Evolutionary conservation across 2,888 invertebrate genomes (phyloP).

Genomic region (Clepsis dumicolana): DNA sequence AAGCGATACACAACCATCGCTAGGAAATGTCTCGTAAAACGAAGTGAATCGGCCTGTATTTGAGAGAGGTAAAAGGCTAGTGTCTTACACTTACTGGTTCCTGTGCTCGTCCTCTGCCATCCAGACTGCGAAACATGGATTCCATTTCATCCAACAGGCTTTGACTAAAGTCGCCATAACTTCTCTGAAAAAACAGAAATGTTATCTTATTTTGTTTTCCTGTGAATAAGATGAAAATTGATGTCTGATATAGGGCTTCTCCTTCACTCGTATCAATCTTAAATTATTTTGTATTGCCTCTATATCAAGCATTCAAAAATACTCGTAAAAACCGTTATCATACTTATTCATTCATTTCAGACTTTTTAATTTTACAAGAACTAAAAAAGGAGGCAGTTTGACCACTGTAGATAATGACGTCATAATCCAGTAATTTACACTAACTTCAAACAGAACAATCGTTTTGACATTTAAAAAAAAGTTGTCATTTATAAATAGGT

Average conservation of each 20-base stretch:
- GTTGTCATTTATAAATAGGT: too few species aligned
- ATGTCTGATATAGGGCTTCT: background rate
- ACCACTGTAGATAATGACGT: too few species aligned
- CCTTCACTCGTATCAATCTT: too few species aligned
- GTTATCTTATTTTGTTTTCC: background rate
- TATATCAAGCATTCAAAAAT: too few species aligned
- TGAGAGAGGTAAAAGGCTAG: background rate
- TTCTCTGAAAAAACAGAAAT: slow-evolving; percentile 61
- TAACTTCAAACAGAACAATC: too few species aligned
- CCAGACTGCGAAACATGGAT: slow-evolving; percentile 91
- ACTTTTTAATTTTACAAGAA: too few species aligned
- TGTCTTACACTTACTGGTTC: slow-evolving; percentile 56
- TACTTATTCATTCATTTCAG: too few species aligned
- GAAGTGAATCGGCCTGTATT: background rate
- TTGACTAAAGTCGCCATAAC: slow-evolving; percentile 90
- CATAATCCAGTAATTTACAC: too few species aligned
- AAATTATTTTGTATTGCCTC: too few species aligned
- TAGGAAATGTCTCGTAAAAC: background rate
- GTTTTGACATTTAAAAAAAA: too few species aligned
- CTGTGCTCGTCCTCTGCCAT: slow-evolving; percentile 60
- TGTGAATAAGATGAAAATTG: background rate
- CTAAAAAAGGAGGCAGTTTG: too few species aligned
- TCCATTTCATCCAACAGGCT: slow-evolving; percentile 96
- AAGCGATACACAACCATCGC: background rate
- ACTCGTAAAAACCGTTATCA: too few species aligned